Evolutionary conservation across 2,797 vertebrate genomes (phyloP).

Genomic region (Pangasius mekongensis): DNA sequence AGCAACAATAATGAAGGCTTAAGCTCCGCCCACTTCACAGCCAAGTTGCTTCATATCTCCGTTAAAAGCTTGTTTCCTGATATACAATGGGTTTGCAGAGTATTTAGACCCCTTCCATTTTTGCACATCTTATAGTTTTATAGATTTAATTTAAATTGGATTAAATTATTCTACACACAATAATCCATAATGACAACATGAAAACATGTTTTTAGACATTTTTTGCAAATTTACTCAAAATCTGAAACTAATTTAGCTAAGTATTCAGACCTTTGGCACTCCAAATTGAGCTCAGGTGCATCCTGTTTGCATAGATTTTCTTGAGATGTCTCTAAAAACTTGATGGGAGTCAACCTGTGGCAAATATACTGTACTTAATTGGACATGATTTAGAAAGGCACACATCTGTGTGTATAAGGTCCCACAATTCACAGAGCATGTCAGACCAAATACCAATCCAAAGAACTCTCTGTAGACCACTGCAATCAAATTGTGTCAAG

Average conservation of each 20-base stretch:
- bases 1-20: not conserved
- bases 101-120: too few relatives aligned
- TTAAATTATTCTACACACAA: not conserved
- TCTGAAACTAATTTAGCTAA: not conserved
- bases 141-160: too few relatives aligned
- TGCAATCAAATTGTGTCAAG: not conserved
- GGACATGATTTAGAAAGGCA: too few relatives aligned
- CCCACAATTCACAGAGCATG: not conserved
- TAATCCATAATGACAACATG: not conserved
- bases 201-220: not conserved
- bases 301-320: not conserved
- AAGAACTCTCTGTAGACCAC: not conserved
- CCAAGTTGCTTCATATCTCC: not conserved
- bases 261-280: not conserved
- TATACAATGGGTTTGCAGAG: too few relatives aligned
- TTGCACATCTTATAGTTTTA: too few relatives aligned
- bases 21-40: not conserved
- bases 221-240: not conserved
- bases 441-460: not conserved
- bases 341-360: not conserved
- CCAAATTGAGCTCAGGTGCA: not conserved
- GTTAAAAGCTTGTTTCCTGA: not conserved
- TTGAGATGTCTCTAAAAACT: not conserved
- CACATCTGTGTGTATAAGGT: too few relatives aligned
- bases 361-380: too few relatives aligned